Conservation (phyloP, 1,140 invertebrate genomes). For the Cydia fagiglandana region DNA sequence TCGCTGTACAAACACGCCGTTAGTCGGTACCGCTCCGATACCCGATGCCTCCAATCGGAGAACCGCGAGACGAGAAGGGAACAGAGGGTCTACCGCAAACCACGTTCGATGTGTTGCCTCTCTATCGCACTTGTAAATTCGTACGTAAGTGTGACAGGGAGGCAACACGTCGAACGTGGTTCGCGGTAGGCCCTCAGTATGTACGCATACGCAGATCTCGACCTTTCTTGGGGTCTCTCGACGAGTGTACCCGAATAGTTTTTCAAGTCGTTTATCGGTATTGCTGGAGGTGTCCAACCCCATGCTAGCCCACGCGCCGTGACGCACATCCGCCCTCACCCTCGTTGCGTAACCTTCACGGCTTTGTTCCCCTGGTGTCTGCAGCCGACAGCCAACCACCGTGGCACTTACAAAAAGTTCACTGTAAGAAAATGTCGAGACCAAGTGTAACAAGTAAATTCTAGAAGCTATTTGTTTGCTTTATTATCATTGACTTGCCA, state of each 20-base stretch:
- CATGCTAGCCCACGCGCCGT: constrained; percentile 28
- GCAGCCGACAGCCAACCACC: constrained; percentile 44
- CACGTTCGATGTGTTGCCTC: too few relatives aligned
- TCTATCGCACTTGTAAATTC: too few relatives aligned
- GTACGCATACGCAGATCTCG: too few relatives aligned
- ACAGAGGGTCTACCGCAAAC: too few relatives aligned
- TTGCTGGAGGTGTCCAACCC: background rate
- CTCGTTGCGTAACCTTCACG: constrained; percentile 44
- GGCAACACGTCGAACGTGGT: too few relatives aligned
- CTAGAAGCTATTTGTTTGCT: background rate
- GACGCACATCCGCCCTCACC: constrained; percentile 43
- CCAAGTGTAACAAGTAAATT: background rate
- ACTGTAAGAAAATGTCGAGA: background rate
- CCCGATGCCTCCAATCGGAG: too few relatives aligned
- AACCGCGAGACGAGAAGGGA: too few relatives aligned
- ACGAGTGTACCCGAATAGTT: background rate
- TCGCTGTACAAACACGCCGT: too few relatives aligned
- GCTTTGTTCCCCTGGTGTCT: constrained; percentile 50
- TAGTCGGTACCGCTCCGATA: too few relatives aligned
- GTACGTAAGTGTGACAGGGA: too few relatives aligned
- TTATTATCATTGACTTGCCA: background rate
- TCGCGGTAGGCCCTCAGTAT: too few relatives aligned
- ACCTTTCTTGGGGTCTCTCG: too few relatives aligned
- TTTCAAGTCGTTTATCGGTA: background rate
- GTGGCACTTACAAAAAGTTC: background rate